A percentile compares a stretch with the other conserved stretches of the same genome.
These are phyloP conservation scores for Tethya wilhelma DNA, from an alignment of 37 sponge, comb jelly and placozoan species.

Conservation along the genomic window DNA sequence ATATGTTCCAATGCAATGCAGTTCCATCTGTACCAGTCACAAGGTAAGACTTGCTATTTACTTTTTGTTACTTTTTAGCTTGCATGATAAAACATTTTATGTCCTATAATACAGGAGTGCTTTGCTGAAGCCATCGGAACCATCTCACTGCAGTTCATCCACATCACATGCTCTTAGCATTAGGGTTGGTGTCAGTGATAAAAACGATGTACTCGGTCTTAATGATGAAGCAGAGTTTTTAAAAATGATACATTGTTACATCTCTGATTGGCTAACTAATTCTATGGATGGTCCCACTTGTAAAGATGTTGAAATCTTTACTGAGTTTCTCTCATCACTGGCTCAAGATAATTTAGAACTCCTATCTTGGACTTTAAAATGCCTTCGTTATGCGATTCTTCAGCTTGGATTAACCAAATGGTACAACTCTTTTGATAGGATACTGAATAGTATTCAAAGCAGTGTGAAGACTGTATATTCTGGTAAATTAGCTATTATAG, in stretches of 20 bases:
- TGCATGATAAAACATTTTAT: too few species aligned
- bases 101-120: too few species aligned
- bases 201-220: too few species aligned
- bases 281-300: constrained; percentile 38
- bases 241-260: constrained; percentile 4
- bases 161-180: too few species aligned
- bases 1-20: background rate
- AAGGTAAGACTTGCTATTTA: too few species aligned
- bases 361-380: background rate
- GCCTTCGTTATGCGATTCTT: constrained; percentile 6
- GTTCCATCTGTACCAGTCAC: too few species aligned
- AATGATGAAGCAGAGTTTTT: constrained; percentile 14
- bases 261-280: constrained; percentile 34
- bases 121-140: too few species aligned
- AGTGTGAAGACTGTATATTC: constrained; percentile 7
- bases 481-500: constrained; percentile 4
- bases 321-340: constrained; percentile 15
- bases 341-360: constrained; percentile 22
- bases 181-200: too few species aligned
- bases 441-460: constrained; percentile 16
- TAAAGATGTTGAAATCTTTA: constrained; percentile 16
- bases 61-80: too few species aligned
- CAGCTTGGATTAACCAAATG: background rate
- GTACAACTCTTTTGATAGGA: constrained; percentile 30
- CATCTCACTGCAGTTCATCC: too few species aligned